Evolutionary conservation across 2,888 invertebrate genomes (phyloP).

Genomic region (Diogma glabrata): DNA sequence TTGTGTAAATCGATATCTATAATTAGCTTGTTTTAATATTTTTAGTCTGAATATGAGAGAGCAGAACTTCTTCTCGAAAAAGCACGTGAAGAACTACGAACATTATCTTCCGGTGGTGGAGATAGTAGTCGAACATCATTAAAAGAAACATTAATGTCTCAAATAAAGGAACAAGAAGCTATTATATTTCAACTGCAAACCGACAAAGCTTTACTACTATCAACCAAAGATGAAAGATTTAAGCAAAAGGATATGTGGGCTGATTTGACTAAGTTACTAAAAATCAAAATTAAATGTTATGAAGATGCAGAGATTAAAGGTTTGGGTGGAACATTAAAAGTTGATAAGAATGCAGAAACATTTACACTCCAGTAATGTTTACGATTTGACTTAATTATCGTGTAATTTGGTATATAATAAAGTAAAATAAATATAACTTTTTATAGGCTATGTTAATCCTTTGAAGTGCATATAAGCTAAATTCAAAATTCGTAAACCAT

Average conservation of each 20-base stretch:
- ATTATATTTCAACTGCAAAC: constrained; percentile 16
- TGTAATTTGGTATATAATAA: too few relatives aligned
- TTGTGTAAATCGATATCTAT: not conserved
- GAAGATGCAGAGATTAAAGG: constrained; percentile 18
- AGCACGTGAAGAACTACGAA: constrained; percentile 18
- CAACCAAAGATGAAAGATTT: constrained; percentile 16
- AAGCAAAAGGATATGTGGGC: constrained; percentile 20
- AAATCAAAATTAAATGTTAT: constrained; percentile 19
- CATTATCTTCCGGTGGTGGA: not conserved
- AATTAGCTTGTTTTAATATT: not conserved
- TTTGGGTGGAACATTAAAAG: constrained; percentile 19
- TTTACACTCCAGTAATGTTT: constrained; percentile 20
- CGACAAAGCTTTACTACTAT: constrained; percentile 18
- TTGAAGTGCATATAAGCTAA: too few relatives aligned
- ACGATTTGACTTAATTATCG: too few relatives aligned
- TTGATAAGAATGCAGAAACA: constrained; percentile 20
- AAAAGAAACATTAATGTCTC: constrained; percentile 19
- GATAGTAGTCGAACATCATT: constrained; percentile 13
- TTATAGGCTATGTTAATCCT: too few relatives aligned
- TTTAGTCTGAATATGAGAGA: constrained; percentile 18
- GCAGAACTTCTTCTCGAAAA: constrained; percentile 20
- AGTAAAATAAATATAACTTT: too few relatives aligned
- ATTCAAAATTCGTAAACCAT: too few relatives aligned
- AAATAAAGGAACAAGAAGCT: constrained; percentile 20
- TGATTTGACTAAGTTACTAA: constrained; percentile 18